Evolutionary conservation across 2,113 vertebrate species (phyloP), one percentile per base, ranked within the genome.

Genomic region (Pseudopodoces humilis): DNA sequence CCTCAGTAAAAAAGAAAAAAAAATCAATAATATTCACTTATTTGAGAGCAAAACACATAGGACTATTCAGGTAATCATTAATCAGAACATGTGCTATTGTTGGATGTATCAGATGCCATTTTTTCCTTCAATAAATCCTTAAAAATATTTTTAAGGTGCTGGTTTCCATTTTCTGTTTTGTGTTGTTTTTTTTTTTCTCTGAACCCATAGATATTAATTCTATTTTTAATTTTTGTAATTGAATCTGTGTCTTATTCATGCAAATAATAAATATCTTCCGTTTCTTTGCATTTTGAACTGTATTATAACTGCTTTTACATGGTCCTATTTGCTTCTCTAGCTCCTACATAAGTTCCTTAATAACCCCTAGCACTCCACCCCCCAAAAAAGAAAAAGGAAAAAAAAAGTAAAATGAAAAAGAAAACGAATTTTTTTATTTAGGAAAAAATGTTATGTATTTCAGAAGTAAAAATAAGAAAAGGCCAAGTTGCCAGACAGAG

Each of bases 341-440:
- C 47, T 37, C 20, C 41, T 64, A n/a, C 1, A 41, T 21, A n/a
- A 64, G 16, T 4, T 60, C 20, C 21, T 17, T n/a, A 59, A 71
- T 12, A 75, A 27, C 1, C 1, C 3, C 8, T 24, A 39, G 5
- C n/a, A 30, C 16, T 8, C 10, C 4, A 30, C 16, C 5, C 4
- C 8, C 1, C 2, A 1, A 3, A 19, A 21, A 44, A 22, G 13
- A 13, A 19, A 8, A 1, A 1, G 3, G 11, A 44, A n/a, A 13
- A 13, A 13, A 10, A n/a, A 6, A 2, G 14, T 4, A 15, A 62
- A 60, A 35, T 52, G 9, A n/a, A 28, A 37, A 31, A 41, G 5
- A 46, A 64, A 64, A 24, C 0, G 5, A 15, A 2, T 14, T 50
- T 25, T 30, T 2, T 15, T 6, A 8, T 77, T 91, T 30, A 49